phyloP scores from a whole-genome alignment of 2,888 invertebrate species.

The Agapetus fuscipes region DNA sequence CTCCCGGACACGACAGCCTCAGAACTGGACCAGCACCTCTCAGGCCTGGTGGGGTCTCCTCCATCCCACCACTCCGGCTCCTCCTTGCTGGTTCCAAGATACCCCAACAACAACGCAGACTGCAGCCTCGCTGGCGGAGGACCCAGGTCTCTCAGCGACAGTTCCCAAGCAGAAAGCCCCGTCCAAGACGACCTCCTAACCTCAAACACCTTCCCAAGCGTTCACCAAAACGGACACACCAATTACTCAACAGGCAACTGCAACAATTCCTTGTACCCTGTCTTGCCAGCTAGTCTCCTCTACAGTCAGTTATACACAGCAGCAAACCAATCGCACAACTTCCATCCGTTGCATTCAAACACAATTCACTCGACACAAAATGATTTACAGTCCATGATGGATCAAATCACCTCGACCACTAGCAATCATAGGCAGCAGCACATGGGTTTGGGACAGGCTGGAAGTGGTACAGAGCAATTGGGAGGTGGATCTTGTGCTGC shows the following conservation, averaged over 20 bases:
- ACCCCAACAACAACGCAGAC: slow-evolving; percentile 50
- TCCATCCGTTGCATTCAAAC: slow-evolving; percentile 58
- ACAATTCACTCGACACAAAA: slow-evolving; percentile 54
- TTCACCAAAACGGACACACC: slow-evolving; percentile 45
- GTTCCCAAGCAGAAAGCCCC: slow-evolving; percentile 74
- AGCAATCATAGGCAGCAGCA: slow-evolving; percentile 43
- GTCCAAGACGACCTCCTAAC: slow-evolving; percentile 68
- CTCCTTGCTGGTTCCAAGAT: slow-evolving; percentile 55
- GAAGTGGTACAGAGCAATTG: slow-evolving; percentile 33
- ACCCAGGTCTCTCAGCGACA: slow-evolving; percentile 71
- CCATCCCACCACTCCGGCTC: slow-evolving; percentile 39
- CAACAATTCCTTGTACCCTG: slow-evolving; percentile 66
- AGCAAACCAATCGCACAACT: slow-evolving; percentile 64
- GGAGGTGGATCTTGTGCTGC: slow-evolving; percentile 49
- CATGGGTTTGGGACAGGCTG: slow-evolving; percentile 28
- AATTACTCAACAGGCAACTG: slow-evolving; percentile 53
- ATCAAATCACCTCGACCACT: slow-evolving; percentile 60
- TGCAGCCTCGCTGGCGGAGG: slow-evolving; percentile 57
- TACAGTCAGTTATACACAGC: slow-evolving; percentile 79
- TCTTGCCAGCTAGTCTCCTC: slow-evolving; percentile 69
- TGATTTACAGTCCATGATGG: slow-evolving; percentile 67
- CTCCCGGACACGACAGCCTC: slow-evolving; percentile 70
- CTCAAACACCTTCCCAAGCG: slow-evolving; percentile 46
- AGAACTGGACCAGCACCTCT: slow-evolving; percentile 64
- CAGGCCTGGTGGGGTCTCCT: slow-evolving; percentile 49